A percentile compares a stretch with the other conserved stretches of the same genome.
phyloP scores from a whole-genome alignment of 2,888 invertebrate species.

The Melipona bicolor region DNA sequence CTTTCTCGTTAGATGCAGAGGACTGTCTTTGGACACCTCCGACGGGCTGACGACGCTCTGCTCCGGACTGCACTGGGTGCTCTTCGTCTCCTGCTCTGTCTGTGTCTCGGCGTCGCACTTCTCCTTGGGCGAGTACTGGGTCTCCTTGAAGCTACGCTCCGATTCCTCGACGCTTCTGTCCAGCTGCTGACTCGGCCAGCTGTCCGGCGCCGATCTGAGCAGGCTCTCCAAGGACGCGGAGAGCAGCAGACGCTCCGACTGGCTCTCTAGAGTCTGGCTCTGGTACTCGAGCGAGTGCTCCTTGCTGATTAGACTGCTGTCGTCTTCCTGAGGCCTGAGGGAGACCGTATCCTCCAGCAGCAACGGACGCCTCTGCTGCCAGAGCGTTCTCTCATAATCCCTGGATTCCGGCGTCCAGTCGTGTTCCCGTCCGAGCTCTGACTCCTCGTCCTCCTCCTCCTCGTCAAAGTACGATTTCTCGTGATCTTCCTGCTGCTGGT shows the following conservation, averaged over 20 bases:
- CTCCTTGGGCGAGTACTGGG: constrained; percentile 69
- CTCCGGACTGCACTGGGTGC: constrained; percentile 76
- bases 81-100: constrained; percentile 74
- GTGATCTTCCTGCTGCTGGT: neutral
- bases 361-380: constrained; percentile 47
- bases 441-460: neutral
- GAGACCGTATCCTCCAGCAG: constrained; percentile 49
- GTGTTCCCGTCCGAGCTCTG: neutral
- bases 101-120: constrained; percentile 73
- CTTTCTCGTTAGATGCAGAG: constrained; percentile 32
- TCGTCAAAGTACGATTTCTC: neutral
- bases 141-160: constrained; percentile 65
- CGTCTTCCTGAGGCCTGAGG: constrained; percentile 54
- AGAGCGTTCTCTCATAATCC: constrained; percentile 44
- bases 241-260: constrained; percentile 54
- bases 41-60: constrained; percentile 47
- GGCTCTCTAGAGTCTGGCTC: constrained; percentile 75
- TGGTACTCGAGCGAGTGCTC: constrained; percentile 77
- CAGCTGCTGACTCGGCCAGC: constrained; percentile 45
- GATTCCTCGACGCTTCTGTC: constrained; percentile 41
- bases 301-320: constrained; percentile 69
- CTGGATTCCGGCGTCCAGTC: neutral
- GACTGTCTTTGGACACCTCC: constrained; percentile 26
- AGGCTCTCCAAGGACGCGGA: constrained; percentile 56
- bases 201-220: constrained; percentile 22